phyloP scores from a whole-genome alignment of 2,888 invertebrate genomes.

The Watsonalla cultraria region DNA sequence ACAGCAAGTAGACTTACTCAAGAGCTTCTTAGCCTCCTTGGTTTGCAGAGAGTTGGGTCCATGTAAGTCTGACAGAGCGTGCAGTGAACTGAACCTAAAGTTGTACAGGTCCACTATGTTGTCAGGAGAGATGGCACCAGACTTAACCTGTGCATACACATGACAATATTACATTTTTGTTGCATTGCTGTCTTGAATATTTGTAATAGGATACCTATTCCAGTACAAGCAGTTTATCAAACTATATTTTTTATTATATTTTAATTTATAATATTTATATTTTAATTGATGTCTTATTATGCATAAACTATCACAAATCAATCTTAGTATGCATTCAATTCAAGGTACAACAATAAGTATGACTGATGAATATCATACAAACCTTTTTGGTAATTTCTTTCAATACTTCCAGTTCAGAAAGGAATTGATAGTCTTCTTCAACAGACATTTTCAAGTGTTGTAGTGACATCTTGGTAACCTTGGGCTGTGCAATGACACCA shows the following conservation, averaged over 20 bases:
- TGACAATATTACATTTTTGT: not conserved
- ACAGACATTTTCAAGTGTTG: slow-evolving; percentile 54
- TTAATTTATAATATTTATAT: too few relatives aligned
- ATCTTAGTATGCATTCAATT: too few relatives aligned
- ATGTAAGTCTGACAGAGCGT: slow-evolving; percentile 81
- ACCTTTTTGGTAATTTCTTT: slow-evolving; percentile 78
- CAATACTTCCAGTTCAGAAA: slow-evolving; percentile 80
- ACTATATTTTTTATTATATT: too few relatives aligned
- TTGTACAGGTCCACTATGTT: slow-evolving; percentile 81
- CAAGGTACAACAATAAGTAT: too few relatives aligned
- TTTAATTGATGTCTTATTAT: too few relatives aligned
- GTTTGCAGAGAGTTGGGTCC: slow-evolving; percentile 81
- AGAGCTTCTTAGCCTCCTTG: slow-evolving; percentile 81
- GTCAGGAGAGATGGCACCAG: slow-evolving; percentile 71
- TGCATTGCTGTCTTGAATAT: too few relatives aligned
- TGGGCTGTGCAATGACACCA: slow-evolving; percentile 48
- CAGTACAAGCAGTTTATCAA: not conserved
- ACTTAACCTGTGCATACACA: slow-evolving; percentile 49
- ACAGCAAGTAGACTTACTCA: slow-evolving; percentile 59
- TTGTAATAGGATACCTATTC: too few relatives aligned
- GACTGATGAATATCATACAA: slow-evolving; percentile 7
- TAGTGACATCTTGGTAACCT: slow-evolving; percentile 40
- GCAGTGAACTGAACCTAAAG: slow-evolving; percentile 81
- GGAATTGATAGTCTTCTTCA: slow-evolving; percentile 81
- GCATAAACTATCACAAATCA: too few relatives aligned